Evolutionary conservation across 2,888 invertebrate species (phyloP).

Genomic region (Diarsia brunnea): DNA sequence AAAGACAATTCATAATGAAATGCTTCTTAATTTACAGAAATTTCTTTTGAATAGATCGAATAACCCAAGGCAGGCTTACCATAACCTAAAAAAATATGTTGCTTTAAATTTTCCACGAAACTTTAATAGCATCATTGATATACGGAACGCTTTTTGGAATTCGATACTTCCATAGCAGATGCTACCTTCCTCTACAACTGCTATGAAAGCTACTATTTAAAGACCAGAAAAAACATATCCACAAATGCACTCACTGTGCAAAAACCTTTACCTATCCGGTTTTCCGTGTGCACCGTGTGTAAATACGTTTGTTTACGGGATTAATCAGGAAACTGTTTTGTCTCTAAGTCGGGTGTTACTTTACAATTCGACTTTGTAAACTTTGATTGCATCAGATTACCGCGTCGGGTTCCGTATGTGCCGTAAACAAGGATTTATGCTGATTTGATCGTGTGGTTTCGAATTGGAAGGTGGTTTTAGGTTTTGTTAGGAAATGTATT

Average conservation of each 20-base stretch:
- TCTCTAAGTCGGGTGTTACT: slow-evolving; percentile 67
- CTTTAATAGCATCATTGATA: not conserved
- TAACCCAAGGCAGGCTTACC: too few species aligned
- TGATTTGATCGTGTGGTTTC: slow-evolving; percentile 58
- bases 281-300: slow-evolving; percentile 66
- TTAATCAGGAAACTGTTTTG: slow-evolving; percentile 70
- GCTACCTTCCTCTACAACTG: not conserved
- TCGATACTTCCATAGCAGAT: not conserved
- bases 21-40: too few species aligned
- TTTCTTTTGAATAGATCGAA: too few species aligned
- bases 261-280: slow-evolving; percentile 53
- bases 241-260: slow-evolving; percentile 35
- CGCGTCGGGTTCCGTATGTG: slow-evolving; percentile 42
- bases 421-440: slow-evolving; percentile 59
- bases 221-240: not conserved
- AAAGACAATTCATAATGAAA: too few species aligned
- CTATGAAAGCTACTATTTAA: not conserved
- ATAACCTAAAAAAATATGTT: not conserved
- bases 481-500: slow-evolving; percentile 16
- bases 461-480: slow-evolving; percentile 22
- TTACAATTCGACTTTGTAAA: slow-evolving; percentile 65
- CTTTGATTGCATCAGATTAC: slow-evolving; percentile 68
- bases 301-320: slow-evolving; percentile 73
- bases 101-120: not conserved
- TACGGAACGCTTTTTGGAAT: not conserved